Base-by-base conservation (phyloP, 2,797 vertebrate genomes). In the Mastacembelus armatus region DNA sequence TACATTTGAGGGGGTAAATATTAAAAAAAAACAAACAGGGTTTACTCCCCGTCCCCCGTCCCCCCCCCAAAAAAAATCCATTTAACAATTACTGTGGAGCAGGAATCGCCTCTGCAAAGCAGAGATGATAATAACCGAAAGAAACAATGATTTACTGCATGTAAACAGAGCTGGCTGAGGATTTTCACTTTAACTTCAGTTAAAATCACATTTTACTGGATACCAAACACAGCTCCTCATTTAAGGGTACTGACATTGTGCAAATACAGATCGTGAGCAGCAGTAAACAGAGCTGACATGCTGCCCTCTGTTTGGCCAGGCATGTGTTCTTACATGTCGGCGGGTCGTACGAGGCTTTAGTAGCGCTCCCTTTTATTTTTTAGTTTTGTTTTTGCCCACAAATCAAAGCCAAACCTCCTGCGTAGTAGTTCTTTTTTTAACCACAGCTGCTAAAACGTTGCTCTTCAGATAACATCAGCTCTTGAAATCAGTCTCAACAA, bases 251-350 rank as follows among this genome's bases (percentile, higher is more conserved):
- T 70, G 47, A 39, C 50, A 7, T 78, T 54, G 30, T 42, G 27
- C n/a, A 55, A 70, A 36, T 65, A 45, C 11, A 12, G 18, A 68
- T 83, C 47, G 52, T 49, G 47, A 66, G 54, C 62, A 38, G 45
- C 30, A 30, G 39, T 35, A 47, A 54, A 71, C 15, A 58, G n/a
- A n/a, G n/a, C n/a, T n/a, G n/a, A n/a, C 39, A 42, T 2, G 3
- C 12, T 50, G 15, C 11, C 35, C 50, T 49, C 27, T 40, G 24
- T 44, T 29, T n/a, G 36, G 16, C 33, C 49, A 62, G 33, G 52
- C 30, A 0, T 45, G 43, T 36, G 35, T 60, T 49, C n/a, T n/a
- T n/a, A 51, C 32, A 56, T 3, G 15, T 56, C 49, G 10, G 54
- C 49, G 38, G 12, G 58, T 38, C 71, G 32, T 43, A 26, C 21